A percentile compares a stretch with the other conserved stretches of the same genome.
Conservation (phyloP, 2,113 vertebrate species). For the Trematomus loennbergii region DNA sequence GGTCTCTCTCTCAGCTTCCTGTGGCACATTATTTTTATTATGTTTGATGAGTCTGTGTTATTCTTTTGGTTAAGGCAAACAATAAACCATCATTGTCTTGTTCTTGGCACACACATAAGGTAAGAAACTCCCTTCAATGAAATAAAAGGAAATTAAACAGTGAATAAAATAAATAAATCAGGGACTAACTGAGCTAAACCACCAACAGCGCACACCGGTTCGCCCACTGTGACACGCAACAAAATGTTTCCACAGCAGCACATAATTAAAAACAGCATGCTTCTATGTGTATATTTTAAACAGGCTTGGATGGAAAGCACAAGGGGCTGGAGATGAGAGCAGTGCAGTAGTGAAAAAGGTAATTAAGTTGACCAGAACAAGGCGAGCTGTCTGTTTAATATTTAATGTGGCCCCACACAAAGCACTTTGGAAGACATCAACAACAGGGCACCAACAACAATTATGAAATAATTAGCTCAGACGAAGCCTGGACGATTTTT, state of each 20-base stretch:
- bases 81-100: conserved; percentile 32
- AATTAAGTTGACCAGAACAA: conserved; percentile 82
- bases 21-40: conserved; percentile 51
- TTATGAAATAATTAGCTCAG: conserved; percentile 79
- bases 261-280: conserved; percentile 76
- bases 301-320: conserved; percentile 50
- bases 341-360: conserved; percentile 65
- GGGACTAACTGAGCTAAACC: conserved; percentile 10
- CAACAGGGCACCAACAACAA: conserved; percentile 75
- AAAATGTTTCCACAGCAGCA: conserved; percentile 43
- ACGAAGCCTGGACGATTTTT: conserved; percentile 59
- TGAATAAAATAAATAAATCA: conserved; percentile 24
- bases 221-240: conserved; percentile 1
- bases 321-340: conserved; percentile 52
- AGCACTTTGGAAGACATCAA: conserved; percentile 64
- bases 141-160: conserved; percentile 10
- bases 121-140: neutral
- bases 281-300: conserved; percentile 56
- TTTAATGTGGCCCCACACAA: conserved; percentile 69
- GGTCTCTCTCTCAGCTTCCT: conserved; percentile 66
- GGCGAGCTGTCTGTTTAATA: conserved; percentile 74
- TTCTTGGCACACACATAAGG: conserved; percentile 31
- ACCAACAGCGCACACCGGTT: conserved; percentile 6
- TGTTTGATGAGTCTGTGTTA: conserved; percentile 63
- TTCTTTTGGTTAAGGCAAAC: conserved; percentile 58